Conservation (phyloP, 2,797 vertebrate genomes). For the Distichodus sexfasciatus region DNA sequence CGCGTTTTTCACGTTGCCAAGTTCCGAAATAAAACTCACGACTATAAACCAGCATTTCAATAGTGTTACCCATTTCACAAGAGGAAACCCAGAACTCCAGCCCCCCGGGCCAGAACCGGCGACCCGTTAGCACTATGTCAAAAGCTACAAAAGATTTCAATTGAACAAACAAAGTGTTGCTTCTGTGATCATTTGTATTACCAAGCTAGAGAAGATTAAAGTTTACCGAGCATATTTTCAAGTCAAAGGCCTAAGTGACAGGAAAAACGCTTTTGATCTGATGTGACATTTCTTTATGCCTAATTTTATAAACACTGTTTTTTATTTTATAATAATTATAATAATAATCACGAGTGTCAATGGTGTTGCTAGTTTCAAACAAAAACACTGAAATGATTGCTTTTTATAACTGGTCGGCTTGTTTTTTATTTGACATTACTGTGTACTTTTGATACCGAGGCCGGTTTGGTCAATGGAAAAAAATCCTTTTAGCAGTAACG, state of each 20-base stretch:
- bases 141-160: conserved; percentile 59
- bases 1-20: conserved; percentile 15
- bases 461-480: conserved; percentile 67
- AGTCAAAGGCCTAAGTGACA: conserved; percentile 75
- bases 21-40: conserved; percentile 13
- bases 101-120: conserved; percentile 1
- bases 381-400: conserved; percentile 51
- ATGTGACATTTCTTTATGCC: conserved; percentile 61
- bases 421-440: conserved; percentile 64
- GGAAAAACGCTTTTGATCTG: conserved; percentile 76
- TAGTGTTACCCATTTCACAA: conserved; percentile 51
- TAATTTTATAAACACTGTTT: conserved; percentile 72
- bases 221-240: conserved; percentile 76
- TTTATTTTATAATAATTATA: conserved; percentile 58
- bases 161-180: conserved; percentile 71
- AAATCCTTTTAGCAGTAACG: conserved; percentile 72
- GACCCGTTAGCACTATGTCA: conserved; percentile 39
- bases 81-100: background rate
- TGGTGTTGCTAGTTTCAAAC: conserved; percentile 62
- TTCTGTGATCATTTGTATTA: conserved; percentile 10
- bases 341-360: conserved; percentile 37
- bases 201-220: conserved; percentile 30
- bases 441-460: conserved; percentile 66
- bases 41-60: conserved; percentile 31
- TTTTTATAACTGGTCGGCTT: conserved; percentile 62